phyloP scores from a whole-genome alignment of 2,888 invertebrate genomes.

The Agriopis aurantiaria region DNA sequence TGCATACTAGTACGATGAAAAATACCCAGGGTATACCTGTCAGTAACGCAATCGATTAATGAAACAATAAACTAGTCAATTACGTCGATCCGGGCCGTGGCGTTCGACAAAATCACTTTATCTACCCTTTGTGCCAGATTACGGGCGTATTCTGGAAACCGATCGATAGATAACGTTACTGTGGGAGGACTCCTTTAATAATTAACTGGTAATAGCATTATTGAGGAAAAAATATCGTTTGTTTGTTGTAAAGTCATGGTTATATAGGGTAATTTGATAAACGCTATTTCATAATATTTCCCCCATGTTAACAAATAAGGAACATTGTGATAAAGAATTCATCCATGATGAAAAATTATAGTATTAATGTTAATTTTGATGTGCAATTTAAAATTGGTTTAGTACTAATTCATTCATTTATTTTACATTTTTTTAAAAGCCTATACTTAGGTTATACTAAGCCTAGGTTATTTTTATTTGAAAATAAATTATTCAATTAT shows the following conservation, averaged over 20 bases:
- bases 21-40: background rate
- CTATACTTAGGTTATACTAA: too few species aligned
- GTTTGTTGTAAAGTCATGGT: background rate
- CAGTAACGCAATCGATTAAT: slow-evolving; percentile 36
- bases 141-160: slow-evolving; percentile 42
- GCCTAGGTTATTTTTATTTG: too few species aligned
- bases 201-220: slow-evolving; percentile 3
- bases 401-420: too few species aligned
- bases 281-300: background rate
- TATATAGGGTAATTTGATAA: background rate
- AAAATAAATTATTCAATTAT: too few species aligned
- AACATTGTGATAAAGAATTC: too few species aligned
- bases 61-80: slow-evolving; percentile 51
- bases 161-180: slow-evolving; percentile 39
- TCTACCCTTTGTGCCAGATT: slow-evolving; percentile 53
- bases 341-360: too few species aligned
- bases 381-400: too few species aligned
- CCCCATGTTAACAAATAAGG: background rate
- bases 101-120: slow-evolving; percentile 50
- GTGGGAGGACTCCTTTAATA: slow-evolving; percentile 17
- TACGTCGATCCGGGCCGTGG: slow-evolving; percentile 45
- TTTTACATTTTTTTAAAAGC: too few species aligned
- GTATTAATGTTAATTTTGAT: too few species aligned
- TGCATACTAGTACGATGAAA: background rate
- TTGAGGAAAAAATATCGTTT: slow-evolving; percentile 1